Percentiles rank a stretch among this genome's conserved stretches.
Evolutionary conservation across 2,888 invertebrate species (phyloP).

Genomic region (Napeogenes sylphis): DNA sequence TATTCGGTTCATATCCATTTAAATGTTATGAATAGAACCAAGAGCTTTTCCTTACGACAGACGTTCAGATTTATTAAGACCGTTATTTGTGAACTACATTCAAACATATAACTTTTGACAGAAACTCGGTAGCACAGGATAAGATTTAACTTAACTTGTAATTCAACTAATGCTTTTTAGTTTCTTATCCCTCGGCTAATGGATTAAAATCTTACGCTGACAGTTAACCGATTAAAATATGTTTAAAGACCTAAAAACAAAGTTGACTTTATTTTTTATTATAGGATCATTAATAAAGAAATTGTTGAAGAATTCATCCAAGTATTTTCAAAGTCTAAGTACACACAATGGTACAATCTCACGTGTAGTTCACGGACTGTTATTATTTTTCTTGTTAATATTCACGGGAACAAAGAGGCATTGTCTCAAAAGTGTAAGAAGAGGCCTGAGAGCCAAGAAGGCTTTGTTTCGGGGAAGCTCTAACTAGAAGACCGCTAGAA

Average conservation of each 20-base stretch:
- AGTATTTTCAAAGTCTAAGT: constrained; percentile 3
- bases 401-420: constrained; percentile 33
- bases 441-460: constrained; percentile 19
- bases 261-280: too few species aligned
- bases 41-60: too few species aligned
- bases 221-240: constrained; percentile 18
- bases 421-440: constrained; percentile 32
- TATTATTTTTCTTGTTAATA: constrained; percentile 38
- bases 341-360: constrained; percentile 37
- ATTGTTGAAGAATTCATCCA: too few species aligned
- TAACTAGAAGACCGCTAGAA: too few species aligned
- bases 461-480: constrained; percentile 25
- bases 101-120: neutral
- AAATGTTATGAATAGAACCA: too few species aligned
- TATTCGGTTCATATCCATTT: too few species aligned
- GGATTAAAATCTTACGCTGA: constrained; percentile 41
- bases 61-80: too few species aligned
- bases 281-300: too few species aligned
- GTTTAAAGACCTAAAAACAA: too few species aligned
- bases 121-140: constrained; percentile 42
- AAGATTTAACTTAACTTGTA: constrained; percentile 60
- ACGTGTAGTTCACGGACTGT: constrained; percentile 35
- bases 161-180: constrained; percentile 56
- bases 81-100: constrained; percentile 7
- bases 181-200: constrained; percentile 44